Evolutionary conservation across 2,113 vertebrate species (phyloP).

Genomic region (Myotis lucifugus): DNA sequence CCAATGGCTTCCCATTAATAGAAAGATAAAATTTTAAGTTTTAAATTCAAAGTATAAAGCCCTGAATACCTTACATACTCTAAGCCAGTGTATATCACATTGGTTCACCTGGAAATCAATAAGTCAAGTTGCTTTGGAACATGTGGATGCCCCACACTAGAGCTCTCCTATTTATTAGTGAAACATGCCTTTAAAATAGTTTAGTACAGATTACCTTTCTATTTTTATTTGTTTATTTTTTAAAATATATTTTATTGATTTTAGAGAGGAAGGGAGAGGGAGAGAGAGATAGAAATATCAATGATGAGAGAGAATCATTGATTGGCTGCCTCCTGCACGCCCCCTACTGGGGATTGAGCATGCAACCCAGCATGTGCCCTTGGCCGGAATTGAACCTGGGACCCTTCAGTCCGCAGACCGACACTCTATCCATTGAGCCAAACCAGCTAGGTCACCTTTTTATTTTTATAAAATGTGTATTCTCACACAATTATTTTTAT

Average conservation of each 20-base stretch:
- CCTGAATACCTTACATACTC: rapidly evolving
- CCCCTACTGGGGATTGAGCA: no score
- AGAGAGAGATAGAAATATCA: no score
- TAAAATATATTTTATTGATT: no score
- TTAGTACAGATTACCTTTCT: neutral
- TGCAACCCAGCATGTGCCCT: no score
- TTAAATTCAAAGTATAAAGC: neutral
- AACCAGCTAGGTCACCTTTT: neutral
- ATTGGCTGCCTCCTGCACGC: no score
- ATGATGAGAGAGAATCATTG: no score
- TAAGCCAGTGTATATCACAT: neutral
- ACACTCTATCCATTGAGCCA: no score
- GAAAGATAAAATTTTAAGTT: neutral
- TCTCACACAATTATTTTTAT: conserved; percentile 54
- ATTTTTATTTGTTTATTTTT: no score
- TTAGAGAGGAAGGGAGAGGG: no score
- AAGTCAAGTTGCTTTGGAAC: neutral
- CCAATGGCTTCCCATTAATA: neutral
- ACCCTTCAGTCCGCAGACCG: no score
- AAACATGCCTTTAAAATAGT: conserved; percentile 22
- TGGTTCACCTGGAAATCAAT: neutral
- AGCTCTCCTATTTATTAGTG: neutral
- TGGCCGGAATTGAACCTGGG: no score
- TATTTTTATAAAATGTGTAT: conserved; percentile 59
- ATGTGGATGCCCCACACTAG: neutral